Evolutionary conservation across 2,888 invertebrate genomes (phyloP).

Genomic region (Eupithecia vulgata): DNA sequence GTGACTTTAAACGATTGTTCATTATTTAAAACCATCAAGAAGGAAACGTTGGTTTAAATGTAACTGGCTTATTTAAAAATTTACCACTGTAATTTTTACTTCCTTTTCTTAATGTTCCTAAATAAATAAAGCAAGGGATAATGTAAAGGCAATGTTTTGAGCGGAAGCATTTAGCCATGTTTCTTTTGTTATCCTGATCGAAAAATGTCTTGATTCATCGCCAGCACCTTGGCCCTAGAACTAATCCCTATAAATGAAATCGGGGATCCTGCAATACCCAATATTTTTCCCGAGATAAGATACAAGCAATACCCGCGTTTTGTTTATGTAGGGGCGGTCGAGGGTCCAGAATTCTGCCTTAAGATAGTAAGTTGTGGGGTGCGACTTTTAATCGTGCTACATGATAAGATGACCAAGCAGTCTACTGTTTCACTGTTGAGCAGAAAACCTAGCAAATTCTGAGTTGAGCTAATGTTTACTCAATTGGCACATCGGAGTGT

Average conservation of each 20-base stretch:
- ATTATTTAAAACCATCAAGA: background rate
- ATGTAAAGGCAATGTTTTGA: background rate
- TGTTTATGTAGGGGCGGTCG: constrained; percentile 78
- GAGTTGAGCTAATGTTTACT: background rate
- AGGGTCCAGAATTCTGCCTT: constrained; percentile 26
- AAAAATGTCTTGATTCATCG: constrained; percentile 19
- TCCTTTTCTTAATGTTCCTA: background rate
- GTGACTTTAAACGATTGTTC: background rate
- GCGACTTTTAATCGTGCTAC: background rate
- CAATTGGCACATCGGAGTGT: background rate
- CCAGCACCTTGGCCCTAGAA: constrained; percentile 23
- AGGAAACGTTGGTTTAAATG: background rate
- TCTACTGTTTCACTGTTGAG: background rate
- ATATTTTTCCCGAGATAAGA: constrained; percentile 73
- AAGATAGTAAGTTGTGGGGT: background rate
- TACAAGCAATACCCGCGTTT: constrained; percentile 76
- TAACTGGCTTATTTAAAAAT: background rate
- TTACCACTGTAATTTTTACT: background rate
- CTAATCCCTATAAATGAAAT: constrained; percentile 58
- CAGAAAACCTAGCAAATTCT: background rate
- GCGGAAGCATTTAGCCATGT: background rate
- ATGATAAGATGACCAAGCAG: background rate
- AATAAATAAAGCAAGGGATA: background rate
- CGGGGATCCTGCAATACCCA: constrained; percentile 58
- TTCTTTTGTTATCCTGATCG: constrained; percentile 12